phyloP scores from a whole-genome alignment of 2,797 vertebrate species.

The Catamblyrhynchus diadema region DNA sequence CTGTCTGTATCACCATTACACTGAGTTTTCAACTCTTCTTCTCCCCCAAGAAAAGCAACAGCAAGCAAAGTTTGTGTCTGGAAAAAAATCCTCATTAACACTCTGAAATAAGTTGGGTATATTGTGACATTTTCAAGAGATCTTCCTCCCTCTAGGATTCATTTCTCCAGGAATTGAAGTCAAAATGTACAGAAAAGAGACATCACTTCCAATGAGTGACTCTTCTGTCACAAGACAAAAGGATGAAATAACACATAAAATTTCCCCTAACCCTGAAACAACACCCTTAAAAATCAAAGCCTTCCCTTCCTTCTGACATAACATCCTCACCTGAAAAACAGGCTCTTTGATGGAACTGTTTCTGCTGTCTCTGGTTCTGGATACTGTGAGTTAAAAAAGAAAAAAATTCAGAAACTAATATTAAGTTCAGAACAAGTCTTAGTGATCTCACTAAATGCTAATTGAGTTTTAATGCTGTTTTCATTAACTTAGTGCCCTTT shows the following conservation, averaged over 20 bases:
- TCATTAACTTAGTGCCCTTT: conserved; percentile 70
- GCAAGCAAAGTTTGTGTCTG: neutral
- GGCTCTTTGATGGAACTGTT: neutral
- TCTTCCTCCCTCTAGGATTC: neutral
- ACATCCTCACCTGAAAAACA: neutral
- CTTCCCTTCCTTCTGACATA: neutral
- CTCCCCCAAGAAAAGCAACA: neutral
- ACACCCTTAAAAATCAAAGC: neutral
- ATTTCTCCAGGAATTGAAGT: neutral
- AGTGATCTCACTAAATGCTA: conserved; percentile 52
- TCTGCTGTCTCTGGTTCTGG: neutral
- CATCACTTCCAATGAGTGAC: neutral
- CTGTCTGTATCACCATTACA: neutral
- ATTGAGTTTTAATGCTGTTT: conserved; percentile 59
- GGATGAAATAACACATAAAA: neutral
- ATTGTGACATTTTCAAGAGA: neutral
- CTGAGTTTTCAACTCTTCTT: neutral
- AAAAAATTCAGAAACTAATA: neutral
- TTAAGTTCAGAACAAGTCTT: conserved; percentile 19
- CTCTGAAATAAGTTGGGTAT: neutral
- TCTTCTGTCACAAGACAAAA: neutral
- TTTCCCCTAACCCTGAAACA: neutral
- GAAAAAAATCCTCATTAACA: neutral
- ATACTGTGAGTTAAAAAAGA: neutral
- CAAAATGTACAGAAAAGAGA: neutral